Evolutionary conservation across 2,888 invertebrate genomes (phyloP).

Genomic region (Fragum whitleyi): DNA sequence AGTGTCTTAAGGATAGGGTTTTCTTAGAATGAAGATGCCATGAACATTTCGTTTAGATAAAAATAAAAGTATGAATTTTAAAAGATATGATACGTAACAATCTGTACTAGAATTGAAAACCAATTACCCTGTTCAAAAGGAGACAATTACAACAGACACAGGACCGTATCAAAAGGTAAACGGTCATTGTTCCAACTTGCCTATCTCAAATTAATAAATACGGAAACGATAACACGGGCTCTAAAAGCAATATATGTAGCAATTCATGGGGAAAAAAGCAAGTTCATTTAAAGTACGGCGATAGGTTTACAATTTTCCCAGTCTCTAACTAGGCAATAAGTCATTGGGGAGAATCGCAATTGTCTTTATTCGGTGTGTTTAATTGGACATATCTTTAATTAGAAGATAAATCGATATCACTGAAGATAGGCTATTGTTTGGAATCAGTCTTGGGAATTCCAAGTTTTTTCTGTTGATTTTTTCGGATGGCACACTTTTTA

Average conservation of each 20-base stretch:
- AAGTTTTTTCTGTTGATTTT: background rate
- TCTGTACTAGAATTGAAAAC: too few relatives aligned
- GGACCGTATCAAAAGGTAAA: background rate
- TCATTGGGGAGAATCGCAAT: slow-evolving; percentile 24
- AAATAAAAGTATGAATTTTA: too few relatives aligned
- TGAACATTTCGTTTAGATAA: too few relatives aligned
- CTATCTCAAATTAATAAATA: background rate
- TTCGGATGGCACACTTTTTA: too few relatives aligned
- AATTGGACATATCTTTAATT: slow-evolving; percentile 32
- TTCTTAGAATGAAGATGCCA: too few relatives aligned
- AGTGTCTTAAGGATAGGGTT: too few relatives aligned
- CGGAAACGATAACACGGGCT: background rate
- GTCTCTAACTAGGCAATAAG: slow-evolving; percentile 21
- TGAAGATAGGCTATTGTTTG: background rate
- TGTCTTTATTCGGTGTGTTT: slow-evolving; percentile 22
- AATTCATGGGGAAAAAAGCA: background rate
- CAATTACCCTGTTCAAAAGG: too few relatives aligned
- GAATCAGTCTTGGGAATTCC: background rate
- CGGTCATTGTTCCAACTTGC: background rate
- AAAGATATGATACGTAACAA: too few relatives aligned
- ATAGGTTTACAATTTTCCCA: slow-evolving; percentile 6
- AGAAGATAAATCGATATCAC: slow-evolving; percentile 16
- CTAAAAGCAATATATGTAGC: slow-evolving; percentile 4
- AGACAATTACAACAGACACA: too few relatives aligned
- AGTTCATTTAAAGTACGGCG: slow-evolving; percentile 4